A percentile compares a stretch with the other conserved stretches of the same genome.
These are phyloP conservation scores for Hyperoplus immaculatus DNA, from an alignment of 2,797 vertebrate species.

Conservation along the genomic window DNA sequence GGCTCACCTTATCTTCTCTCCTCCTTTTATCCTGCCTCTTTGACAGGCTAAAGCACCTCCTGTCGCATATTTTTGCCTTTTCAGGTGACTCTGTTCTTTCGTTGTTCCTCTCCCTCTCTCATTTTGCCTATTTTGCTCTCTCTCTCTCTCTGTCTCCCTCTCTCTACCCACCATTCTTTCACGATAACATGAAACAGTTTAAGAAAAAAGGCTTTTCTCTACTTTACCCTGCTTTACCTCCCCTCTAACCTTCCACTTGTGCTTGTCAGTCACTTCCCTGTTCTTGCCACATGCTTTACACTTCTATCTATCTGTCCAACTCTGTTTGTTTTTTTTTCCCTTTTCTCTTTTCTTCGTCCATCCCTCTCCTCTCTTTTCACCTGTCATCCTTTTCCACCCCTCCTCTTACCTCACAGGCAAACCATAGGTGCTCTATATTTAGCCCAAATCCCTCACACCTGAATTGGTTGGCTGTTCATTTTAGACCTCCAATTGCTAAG, in stretches of 20 bases:
- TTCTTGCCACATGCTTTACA: conserved; percentile 1
- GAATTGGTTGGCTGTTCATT: conserved; percentile 74
- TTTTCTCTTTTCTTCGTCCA: conserved; percentile 7
- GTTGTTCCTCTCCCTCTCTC: conserved; percentile 47
- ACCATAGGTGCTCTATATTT: conserved; percentile 63
- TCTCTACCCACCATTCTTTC: conserved; percentile 27
- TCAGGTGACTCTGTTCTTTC: conserved; percentile 52
- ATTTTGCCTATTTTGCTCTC: conserved; percentile 45
- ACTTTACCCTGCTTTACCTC: conserved; percentile 30
- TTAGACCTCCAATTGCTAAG: conserved; percentile 67
- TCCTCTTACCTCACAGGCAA: conserved; percentile 26
- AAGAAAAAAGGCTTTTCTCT: conserved; percentile 34
- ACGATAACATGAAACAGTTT: conserved; percentile 52
- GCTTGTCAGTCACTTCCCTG: conserved; percentile 42
- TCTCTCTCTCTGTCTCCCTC: conserved; percentile 8
- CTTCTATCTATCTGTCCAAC: not conserved
- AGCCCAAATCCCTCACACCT: conserved; percentile 46
- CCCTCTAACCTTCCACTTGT: conserved; percentile 22
- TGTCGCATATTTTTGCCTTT: conserved; percentile 55
- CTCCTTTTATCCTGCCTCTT: conserved; percentile 55
- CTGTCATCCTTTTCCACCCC: conserved; percentile 24
- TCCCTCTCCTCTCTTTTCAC: conserved; percentile 3
- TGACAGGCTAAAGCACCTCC: conserved; percentile 71
- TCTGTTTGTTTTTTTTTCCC: not conserved
- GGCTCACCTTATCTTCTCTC: conserved; percentile 75